phyloP scores from a whole-genome alignment of 2,888 invertebrate species.

The Phengaris alcon region DNA sequence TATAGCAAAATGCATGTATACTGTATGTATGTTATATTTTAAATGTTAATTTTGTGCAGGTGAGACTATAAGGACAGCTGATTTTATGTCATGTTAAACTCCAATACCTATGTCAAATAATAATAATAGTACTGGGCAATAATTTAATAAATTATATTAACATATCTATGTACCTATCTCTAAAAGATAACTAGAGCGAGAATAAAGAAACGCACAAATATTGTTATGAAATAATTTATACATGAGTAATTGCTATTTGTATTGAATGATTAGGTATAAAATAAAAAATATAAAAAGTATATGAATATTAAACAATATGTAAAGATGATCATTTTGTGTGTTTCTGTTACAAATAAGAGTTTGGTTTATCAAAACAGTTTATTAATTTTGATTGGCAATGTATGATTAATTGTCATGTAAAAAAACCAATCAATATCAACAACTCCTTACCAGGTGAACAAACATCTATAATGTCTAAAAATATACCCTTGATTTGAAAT shows the following conservation, averaged over 20 bases:
- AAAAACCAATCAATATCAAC: no score
- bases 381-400: not conserved
- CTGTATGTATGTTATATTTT: not conserved
- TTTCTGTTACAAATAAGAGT: not conserved
- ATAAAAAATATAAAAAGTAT: not conserved
- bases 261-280: not conserved
- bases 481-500: slow-evolving; percentile 26
- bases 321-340: not conserved
- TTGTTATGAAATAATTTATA: slow-evolving; percentile 16
- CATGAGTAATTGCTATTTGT: not conserved
- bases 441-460: not conserved
- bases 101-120: not conserved
- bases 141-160: slow-evolving; percentile 10
- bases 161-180: not conserved
- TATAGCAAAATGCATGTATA: slow-evolving; percentile 1
- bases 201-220: slow-evolving; percentile 2
- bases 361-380: not conserved
- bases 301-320: not conserved
- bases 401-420: not conserved
- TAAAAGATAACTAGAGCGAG: slow-evolving; percentile 23
- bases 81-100: not conserved
- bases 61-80: not conserved
- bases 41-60: slow-evolving; percentile 4
- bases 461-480: slow-evolving; percentile 24
- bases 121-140: not conserved